Conservation (phyloP, 2,797 vertebrate species). For the Artibeus lituratus region DNA sequence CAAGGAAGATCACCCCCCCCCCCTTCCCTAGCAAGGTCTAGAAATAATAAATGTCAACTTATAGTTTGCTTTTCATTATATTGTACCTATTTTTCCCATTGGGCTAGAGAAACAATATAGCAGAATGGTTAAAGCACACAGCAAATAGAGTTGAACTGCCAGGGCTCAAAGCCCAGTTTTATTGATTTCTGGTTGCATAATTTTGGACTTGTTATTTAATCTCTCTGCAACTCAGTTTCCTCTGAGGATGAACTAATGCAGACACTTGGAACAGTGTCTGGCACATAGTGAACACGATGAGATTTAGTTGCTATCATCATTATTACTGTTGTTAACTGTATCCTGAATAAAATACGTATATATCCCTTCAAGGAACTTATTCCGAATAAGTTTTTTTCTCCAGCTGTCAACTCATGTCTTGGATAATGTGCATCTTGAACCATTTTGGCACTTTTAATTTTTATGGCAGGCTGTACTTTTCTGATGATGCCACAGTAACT, state of each 20-base stretch:
- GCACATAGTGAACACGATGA: neutral
- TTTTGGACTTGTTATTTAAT: neutral
- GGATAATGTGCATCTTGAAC: neutral
- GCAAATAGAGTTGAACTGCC: neutral
- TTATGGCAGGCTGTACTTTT: neutral
- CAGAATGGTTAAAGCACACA: neutral
- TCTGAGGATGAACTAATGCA: neutral
- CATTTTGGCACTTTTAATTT: neutral
- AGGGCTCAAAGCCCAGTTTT: neutral
- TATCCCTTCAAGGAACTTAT: neutral
- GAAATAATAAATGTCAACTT: neutral
- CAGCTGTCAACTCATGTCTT: neutral
- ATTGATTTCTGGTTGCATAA: neutral
- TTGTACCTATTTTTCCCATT: neutral
- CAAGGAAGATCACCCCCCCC: neutral
- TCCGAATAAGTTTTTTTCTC: neutral
- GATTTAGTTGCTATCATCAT: neutral
- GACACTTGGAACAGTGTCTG: neutral
- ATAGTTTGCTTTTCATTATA: neutral
- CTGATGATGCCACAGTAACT: neutral
- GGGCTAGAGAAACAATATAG: neutral
- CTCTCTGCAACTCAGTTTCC: neutral
- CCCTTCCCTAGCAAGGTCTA: neutral
- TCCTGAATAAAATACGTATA: neutral
- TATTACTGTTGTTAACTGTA: neutral